A percentile compares a stretch with the other conserved stretches of the same genome.
phyloP scores from a whole-genome alignment of 2,797 vertebrate species.

The Clarias laeviceps region DNA sequence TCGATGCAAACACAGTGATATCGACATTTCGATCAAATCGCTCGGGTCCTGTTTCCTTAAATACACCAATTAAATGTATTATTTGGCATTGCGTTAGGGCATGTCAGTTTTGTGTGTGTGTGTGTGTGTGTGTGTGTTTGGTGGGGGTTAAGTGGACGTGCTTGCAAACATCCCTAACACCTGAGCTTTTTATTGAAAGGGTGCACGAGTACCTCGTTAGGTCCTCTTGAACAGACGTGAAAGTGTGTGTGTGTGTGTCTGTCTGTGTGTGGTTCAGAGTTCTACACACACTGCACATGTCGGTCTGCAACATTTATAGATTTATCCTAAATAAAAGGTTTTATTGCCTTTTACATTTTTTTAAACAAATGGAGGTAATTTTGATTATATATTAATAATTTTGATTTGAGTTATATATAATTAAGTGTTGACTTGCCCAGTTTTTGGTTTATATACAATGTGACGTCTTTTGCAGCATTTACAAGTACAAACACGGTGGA shows the following conservation, averaged over 20 bases:
- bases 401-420: too few species aligned
- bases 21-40: neutral
- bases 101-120: neutral
- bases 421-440: too few species aligned
- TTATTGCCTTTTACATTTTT: neutral
- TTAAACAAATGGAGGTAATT: neutral
- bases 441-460: neutral
- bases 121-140: slow-evolving; percentile 9
- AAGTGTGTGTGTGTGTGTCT: slow-evolving; percentile 25
- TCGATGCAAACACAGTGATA: neutral
- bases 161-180: slow-evolving; percentile 39
- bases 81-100: neutral
- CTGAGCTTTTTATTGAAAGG: slow-evolving; percentile 38
- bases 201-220: slow-evolving; percentile 29
- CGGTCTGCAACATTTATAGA: neutral
- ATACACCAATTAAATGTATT: neutral
- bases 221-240: slow-evolving; percentile 13
- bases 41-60: neutral
- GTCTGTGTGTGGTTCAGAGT: slow-evolving; percentile 3
- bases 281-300: neutral
- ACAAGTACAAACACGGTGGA: neutral
- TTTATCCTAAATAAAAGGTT: neutral
- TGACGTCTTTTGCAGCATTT: neutral
- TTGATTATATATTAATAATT: neutral
- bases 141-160: slow-evolving; percentile 52